A percentile compares a stretch with the other conserved stretches of the same genome.
Evolutionary conservation across 2,113 vertebrate genomes (phyloP).

Genomic region (Odontophorus gujanensis): DNA sequence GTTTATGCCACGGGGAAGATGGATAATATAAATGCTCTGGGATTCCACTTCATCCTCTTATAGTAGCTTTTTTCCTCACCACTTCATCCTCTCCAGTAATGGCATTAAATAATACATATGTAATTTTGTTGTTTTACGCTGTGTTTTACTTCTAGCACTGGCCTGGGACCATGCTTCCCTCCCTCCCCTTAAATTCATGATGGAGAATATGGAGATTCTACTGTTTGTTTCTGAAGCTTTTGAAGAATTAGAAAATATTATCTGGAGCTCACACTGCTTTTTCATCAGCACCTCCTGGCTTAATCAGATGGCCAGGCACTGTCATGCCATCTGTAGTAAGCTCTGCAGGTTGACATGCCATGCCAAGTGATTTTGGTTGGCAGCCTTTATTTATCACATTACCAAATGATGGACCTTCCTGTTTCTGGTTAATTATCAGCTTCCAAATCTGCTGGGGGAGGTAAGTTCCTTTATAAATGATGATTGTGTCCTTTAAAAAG

Average conservation of each 20-base stretch:
- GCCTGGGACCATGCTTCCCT: not conserved
- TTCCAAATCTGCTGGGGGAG: not conserved
- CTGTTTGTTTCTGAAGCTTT: constrained; percentile 26
- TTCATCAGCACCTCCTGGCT: constrained; percentile 29
- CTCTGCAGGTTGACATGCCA: constrained; percentile 20
- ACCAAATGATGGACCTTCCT: constrained; percentile 56
- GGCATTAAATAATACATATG: constrained; percentile 66
- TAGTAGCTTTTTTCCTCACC: constrained; percentile 21
- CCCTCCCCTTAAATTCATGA: not conserved
- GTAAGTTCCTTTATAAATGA: not conserved
- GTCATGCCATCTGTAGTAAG: constrained; percentile 55
- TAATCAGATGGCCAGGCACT: constrained; percentile 64
- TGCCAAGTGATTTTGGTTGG: constrained; percentile 40
- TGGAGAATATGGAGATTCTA: not conserved
- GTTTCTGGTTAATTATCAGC: constrained; percentile 49
- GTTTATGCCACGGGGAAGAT: constrained; percentile 52
- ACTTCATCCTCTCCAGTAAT: constrained; percentile 55
- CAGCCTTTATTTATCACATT: constrained; percentile 63
- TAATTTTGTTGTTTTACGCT: constrained; percentile 49
- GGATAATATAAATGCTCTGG: constrained; percentile 32
- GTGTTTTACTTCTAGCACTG: not conserved
- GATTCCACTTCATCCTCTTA: constrained; percentile 30
- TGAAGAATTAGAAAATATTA: constrained; percentile 36
- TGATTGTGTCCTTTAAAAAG: not conserved
- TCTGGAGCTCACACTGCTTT: constrained; percentile 43